These are phyloP conservation scores for Craseonycteris thonglongyai DNA, from an alignment of 2,113 vertebrate genomes.

Conservation along the genomic window DNA sequence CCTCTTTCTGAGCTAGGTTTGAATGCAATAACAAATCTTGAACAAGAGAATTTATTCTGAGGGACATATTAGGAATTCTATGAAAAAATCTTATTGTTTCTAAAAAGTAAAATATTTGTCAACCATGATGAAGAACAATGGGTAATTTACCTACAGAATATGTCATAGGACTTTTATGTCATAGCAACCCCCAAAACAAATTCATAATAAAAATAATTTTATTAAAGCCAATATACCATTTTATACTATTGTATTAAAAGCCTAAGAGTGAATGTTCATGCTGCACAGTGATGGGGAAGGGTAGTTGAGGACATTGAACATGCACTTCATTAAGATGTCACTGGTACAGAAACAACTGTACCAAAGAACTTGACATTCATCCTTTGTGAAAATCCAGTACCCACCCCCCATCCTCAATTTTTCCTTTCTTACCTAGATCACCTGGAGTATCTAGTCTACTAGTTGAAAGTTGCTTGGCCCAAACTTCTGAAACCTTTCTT, in stretches of 20 bases:
- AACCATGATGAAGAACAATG: slow-evolving; percentile 27
- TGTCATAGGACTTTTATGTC: background rate
- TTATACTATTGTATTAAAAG: background rate
- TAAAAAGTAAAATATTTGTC: slow-evolving; percentile 25
- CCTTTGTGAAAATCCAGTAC: slow-evolving; percentile 38
- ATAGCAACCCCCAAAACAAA: background rate
- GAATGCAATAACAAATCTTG: background rate
- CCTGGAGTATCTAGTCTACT: slow-evolving; percentile 31
- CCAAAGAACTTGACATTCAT: slow-evolving; percentile 27
- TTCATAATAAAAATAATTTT: slow-evolving; percentile 11
- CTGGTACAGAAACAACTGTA: slow-evolving; percentile 48
- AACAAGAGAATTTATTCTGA: background rate
- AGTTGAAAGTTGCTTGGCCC: background rate
- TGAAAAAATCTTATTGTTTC: background rate
- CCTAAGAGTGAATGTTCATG: background rate
- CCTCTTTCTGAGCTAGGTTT: background rate
- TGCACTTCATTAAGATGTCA: background rate
- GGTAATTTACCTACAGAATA: background rate
- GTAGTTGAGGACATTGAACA: slow-evolving; percentile 19
- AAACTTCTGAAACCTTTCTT: slow-evolving; percentile 60
- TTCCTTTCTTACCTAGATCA: slow-evolving; percentile 64
- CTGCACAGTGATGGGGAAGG: background rate
- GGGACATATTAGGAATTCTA: background rate
- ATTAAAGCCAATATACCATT: background rate
- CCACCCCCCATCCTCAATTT: slow-evolving; percentile 55